Evolutionary conservation across 2,113 vertebrate species (phyloP), one percentile per base, ranked within the genome.

Genomic region (Colinus virginianus): DNA sequence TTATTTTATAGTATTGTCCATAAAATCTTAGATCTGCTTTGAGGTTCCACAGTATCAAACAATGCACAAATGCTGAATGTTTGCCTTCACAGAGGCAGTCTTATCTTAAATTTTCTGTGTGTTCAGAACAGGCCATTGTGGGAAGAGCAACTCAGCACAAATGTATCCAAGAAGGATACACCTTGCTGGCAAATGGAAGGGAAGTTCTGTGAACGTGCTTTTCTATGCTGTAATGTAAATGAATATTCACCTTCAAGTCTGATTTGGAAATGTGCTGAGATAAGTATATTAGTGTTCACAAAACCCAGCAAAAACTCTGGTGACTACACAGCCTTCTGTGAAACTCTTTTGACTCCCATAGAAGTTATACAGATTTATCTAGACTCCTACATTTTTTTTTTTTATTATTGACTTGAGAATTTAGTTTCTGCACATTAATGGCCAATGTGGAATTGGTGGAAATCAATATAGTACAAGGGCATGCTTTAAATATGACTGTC

Each of bases 401-500:
- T 32, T 28, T 43, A 78, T 61, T 64, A 68, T 7, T 80, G 72
- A 67, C 64, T 63, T 90, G 34, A 80, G 46, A 87, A 51, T 78
- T 95, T 74, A 67, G 51, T 63, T 95, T 88, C 28, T 77, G 3
- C 71, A 36, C 82, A 48, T 77, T 93, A 82, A 90, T 67, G 51
- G 11, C 19, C 16, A 71, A 22, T 43, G 34, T 71, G 43, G 46
- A 92, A 88, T 48, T 56, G 51, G 63, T 83, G 69, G 61, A 88
- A 93, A 88, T 81, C 70, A 46, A 78, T 84, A 78, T 1, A 3
- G 30, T 56, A 84, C 42, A 55, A 71, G 71, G 66, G 23, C 32
- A 56, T 83, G 62, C 38, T 83, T 85, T 62, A 91, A 87, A 70
- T 83, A 93, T 75, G 45, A 68, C 25, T 96, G 87, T 67, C 51